Percentiles rank a stretch among this genome's conserved stretches.
Conservation (phyloP, 2,113 vertebrate genomes). For the Planiliza haematocheilus region DNA sequence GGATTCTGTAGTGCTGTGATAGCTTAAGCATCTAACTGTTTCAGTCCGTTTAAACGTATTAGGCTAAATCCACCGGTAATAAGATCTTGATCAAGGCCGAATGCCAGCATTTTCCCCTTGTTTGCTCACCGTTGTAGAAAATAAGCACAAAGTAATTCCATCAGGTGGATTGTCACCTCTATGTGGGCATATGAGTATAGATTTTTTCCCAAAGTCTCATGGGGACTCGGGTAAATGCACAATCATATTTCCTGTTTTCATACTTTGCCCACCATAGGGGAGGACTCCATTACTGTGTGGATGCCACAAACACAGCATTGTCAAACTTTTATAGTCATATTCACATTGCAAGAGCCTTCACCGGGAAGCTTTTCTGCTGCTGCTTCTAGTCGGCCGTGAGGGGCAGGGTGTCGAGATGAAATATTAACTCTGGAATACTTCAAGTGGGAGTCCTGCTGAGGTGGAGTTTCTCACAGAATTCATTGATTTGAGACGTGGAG, state of each 20-base stretch:
- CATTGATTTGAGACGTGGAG: conserved; percentile 12
- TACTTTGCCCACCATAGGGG: not conserved
- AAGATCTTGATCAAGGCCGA: conserved; percentile 38
- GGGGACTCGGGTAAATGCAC: conserved; percentile 11
- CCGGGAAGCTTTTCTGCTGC: not conserved
- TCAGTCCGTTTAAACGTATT: conserved; percentile 47
- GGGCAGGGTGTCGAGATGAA: conserved; percentile 3
- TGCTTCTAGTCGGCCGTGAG: conserved; percentile 20
- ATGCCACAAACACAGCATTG: conserved; percentile 1
- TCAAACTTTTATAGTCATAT: not conserved
- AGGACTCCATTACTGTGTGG: not conserved
- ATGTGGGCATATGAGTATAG: conserved; percentile 6
- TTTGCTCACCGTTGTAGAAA: conserved; percentile 43
- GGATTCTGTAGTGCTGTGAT: not conserved
- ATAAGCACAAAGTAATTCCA: conserved; percentile 45
- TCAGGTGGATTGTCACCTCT: conserved; percentile 23
- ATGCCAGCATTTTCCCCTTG: conserved; percentile 10
- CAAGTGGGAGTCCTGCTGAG: conserved; percentile 7
- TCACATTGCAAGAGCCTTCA: conserved; percentile 10
- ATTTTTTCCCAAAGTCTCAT: not conserved
- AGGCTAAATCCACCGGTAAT: conserved; percentile 34
- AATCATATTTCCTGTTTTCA: conserved; percentile 9
- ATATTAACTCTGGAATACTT: conserved; percentile 35
- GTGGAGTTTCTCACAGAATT: conserved; percentile 12
- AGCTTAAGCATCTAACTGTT: not conserved